Percentiles rank a stretch among this genome's conserved stretches.
Evolutionary conservation across 2,113 vertebrate species (phyloP).

Genomic region (Boleophthalmus pectinirostris): DNA sequence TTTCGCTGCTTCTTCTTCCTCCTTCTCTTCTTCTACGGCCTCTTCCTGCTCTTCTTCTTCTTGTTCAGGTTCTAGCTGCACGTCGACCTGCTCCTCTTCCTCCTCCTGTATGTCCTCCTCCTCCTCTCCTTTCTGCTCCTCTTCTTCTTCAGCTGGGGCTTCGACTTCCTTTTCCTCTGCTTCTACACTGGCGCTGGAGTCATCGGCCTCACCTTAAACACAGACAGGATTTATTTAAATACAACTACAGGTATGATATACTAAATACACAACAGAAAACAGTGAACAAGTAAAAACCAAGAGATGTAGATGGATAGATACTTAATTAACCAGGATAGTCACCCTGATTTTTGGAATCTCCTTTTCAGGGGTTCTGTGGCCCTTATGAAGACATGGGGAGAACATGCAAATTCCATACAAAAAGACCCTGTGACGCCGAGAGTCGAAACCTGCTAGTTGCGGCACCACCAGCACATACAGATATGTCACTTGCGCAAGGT

Average conservation of each 20-base stretch:
- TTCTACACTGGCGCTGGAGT: constrained; percentile 49
- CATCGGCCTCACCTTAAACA: constrained; percentile 56
- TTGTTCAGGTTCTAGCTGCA: constrained; percentile 28
- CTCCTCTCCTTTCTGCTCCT: constrained; percentile 35
- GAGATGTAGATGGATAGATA: too few species aligned
- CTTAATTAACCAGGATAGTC: too few species aligned
- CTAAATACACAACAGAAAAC: not conserved
- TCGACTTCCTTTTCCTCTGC: constrained; percentile 49
- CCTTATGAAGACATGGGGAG: too few species aligned
- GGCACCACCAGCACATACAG: not conserved
- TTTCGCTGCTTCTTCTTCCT: constrained; percentile 36
- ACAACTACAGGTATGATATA: not conserved
- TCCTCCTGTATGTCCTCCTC: constrained; percentile 1
- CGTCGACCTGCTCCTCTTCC: constrained; percentile 35
- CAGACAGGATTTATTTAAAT: not conserved
- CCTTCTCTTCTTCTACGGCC: constrained; percentile 62
- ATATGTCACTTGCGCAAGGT: not conserved
- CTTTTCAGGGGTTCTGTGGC: too few species aligned
- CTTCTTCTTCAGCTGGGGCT: constrained; percentile 29
- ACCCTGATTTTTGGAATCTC: too few species aligned
- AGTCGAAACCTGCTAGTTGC: too few species aligned
- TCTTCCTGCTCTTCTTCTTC: constrained; percentile 69
- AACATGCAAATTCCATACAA: too few species aligned
- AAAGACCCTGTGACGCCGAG: too few species aligned
- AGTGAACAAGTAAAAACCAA: not conserved